phyloP scores from a whole-genome alignment of 1,140 invertebrate species.

The Danaus plexippus region DNA sequence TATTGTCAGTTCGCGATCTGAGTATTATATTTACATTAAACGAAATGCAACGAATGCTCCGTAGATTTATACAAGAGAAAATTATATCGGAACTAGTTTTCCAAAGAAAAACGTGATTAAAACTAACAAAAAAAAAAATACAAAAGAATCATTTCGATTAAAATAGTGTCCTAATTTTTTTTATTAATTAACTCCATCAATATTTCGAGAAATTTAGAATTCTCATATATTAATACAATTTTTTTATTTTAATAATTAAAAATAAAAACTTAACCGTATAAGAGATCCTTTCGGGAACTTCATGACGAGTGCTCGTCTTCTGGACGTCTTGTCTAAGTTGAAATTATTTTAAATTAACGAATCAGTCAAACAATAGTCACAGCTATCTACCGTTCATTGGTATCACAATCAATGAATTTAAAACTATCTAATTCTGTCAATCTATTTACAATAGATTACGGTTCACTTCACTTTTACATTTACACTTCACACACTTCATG shows the following conservation, averaged over 20 bases:
- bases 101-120: conserved; percentile 11
- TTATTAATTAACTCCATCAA: too few relatives aligned
- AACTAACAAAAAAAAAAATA: background rate
- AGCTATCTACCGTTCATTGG: conserved; percentile 43
- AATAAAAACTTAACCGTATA: conserved; percentile 51
- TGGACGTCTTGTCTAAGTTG: conserved; percentile 46
- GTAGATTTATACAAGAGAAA: conserved; percentile 28
- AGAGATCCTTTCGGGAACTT: conserved; percentile 62
- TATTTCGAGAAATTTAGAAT: too few relatives aligned
- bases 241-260: conserved; percentile 43
- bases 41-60: conserved; percentile 22
- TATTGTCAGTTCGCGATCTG: conserved; percentile 67
- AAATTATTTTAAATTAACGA: conserved; percentile 34
- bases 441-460: conserved; percentile 23
- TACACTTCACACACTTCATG: background rate
- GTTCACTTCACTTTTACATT: conserved; percentile 13
- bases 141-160: too few relatives aligned
- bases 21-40: conserved; percentile 63
- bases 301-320: conserved; percentile 38
- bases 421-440: conserved; percentile 53
- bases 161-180: too few relatives aligned
- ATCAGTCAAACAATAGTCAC: conserved; percentile 47
- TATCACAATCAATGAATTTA: conserved; percentile 65
- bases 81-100: conserved; percentile 13
- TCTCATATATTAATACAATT: conserved; percentile 38